Percentiles rank a stretch among this genome's conserved stretches.
Conservation (phyloP, 2,797 vertebrate species). For the Falco berigora region DNA sequence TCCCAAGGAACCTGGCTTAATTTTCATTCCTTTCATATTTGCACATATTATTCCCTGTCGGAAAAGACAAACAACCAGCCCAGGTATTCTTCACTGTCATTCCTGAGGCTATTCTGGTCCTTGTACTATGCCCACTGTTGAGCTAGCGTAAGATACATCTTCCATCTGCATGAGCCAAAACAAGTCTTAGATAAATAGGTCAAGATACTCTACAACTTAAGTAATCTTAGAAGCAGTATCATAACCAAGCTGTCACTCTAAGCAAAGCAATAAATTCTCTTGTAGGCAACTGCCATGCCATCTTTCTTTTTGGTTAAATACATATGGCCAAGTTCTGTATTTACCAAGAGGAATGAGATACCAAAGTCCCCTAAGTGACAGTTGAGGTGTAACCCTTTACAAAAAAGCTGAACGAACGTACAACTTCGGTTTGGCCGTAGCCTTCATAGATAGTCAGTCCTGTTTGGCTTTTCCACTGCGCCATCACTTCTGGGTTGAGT, state of each 20-base stretch:
- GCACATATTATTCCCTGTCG: conserved; percentile 51
- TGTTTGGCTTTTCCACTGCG: conserved; percentile 69
- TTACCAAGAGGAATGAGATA: neutral
- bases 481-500: conserved; percentile 72
- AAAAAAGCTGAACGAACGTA: conserved; percentile 24
- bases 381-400: neutral
- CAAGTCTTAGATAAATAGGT: neutral
- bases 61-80: neutral
- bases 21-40: conserved; percentile 74
- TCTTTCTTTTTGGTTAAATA: neutral
- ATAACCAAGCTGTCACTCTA: neutral
- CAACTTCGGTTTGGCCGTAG: conserved; percentile 77
- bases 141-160: neutral
- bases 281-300: neutral
- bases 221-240: neutral
- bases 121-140: neutral
- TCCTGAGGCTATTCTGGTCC: neutral
- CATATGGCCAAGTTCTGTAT: neutral
- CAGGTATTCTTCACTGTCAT: neutral
- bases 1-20: conserved; percentile 79
- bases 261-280: neutral
- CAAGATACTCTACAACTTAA: neutral
- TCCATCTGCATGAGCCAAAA: neutral
- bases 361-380: neutral
- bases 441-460: conserved; percentile 75